phyloP scores from a whole-genome alignment of 2,888 invertebrate genomes.

The Incurvaria masculella region DNA sequence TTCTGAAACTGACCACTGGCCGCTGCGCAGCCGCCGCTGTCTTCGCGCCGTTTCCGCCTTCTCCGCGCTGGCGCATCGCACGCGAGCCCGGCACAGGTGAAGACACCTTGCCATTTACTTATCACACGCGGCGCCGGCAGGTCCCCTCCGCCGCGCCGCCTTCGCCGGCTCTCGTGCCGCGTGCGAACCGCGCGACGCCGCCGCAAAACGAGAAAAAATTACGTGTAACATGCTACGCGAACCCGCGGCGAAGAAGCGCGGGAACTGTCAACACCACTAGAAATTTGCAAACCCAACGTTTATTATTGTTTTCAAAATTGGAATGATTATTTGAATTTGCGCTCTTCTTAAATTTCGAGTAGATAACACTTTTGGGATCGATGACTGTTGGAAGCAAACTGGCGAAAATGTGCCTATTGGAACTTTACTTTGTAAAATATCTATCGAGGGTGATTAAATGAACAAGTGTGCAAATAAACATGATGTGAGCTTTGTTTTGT shows the following conservation, averaged over 20 bases:
- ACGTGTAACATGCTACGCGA: not conserved
- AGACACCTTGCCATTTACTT: conserved; percentile 36
- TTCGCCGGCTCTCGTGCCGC: not conserved
- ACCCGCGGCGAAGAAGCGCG: not conserved
- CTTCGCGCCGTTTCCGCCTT: conserved; percentile 29
- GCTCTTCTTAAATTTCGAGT: too few species aligned
- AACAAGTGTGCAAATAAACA: too few species aligned
- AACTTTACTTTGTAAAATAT: too few species aligned
- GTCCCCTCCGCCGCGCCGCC: conserved; percentile 15
- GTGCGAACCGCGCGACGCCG: not conserved
- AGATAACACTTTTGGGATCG: too few species aligned
- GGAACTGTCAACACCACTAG: not conserved
- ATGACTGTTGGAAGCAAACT: too few species aligned
- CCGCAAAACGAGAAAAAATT: not conserved
- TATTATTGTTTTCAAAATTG: too few species aligned
- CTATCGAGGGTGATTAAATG: too few species aligned
- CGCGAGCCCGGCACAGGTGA: not conserved
- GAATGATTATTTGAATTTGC: too few species aligned
- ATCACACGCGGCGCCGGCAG: conserved; percentile 39
- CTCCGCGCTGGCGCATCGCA: conserved; percentile 16
- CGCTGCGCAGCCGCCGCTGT: conserved; percentile 10
- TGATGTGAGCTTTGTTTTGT: too few species aligned
- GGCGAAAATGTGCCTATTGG: too few species aligned
- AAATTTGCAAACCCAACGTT: too few species aligned
- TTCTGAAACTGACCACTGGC: not conserved